phyloP scores from a whole-genome alignment of 1,140 invertebrate species.

The Harpegnathos saltator region DNA sequence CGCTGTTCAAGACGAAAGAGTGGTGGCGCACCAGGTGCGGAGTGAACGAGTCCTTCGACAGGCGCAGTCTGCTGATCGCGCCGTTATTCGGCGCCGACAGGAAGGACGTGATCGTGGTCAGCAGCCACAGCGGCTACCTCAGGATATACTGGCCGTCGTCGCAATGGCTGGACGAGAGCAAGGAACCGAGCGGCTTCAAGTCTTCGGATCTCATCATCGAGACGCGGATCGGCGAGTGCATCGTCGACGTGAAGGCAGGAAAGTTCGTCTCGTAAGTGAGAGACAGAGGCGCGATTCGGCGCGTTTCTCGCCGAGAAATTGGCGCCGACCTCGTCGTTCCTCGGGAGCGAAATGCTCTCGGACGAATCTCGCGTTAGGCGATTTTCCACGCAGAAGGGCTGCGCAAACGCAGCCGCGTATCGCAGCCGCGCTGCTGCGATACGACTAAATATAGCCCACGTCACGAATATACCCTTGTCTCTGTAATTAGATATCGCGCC shows the following conservation, averaged over 20 bases:
- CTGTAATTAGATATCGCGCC: no score
- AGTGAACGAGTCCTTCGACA: slow-evolving; percentile 88
- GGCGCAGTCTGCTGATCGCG: slow-evolving; percentile 87
- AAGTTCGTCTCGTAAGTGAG: slow-evolving; percentile 91
- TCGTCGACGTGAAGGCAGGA: slow-evolving; percentile 90
- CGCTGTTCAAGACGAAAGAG: slow-evolving; percentile 92
- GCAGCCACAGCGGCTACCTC: slow-evolving; percentile 90
- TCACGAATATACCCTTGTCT: no score
- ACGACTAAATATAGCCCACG: no score
- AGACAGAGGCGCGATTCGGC: no score
- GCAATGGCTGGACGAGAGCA: slow-evolving; percentile 83
- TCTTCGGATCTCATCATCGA: slow-evolving; percentile 91
- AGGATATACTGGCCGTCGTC: slow-evolving; percentile 89
- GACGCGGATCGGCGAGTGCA: slow-evolving; percentile 88
- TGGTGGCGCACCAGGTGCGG: slow-evolving; percentile 91
- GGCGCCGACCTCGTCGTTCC: no score
- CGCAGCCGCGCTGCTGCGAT: no score
- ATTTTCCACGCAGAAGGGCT: no score
- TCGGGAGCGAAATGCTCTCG: no score
- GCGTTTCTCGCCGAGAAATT: no score
- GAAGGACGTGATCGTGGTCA: slow-evolving; percentile 89
- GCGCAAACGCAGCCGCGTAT: no score
- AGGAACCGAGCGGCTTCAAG: slow-evolving; percentile 85
- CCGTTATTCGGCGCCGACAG: slow-evolving; percentile 88
- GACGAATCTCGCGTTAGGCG: no score